Evolutionary conservation across 1,140 invertebrate species (phyloP).

Genomic region (Diploscapter pachys): DNA sequence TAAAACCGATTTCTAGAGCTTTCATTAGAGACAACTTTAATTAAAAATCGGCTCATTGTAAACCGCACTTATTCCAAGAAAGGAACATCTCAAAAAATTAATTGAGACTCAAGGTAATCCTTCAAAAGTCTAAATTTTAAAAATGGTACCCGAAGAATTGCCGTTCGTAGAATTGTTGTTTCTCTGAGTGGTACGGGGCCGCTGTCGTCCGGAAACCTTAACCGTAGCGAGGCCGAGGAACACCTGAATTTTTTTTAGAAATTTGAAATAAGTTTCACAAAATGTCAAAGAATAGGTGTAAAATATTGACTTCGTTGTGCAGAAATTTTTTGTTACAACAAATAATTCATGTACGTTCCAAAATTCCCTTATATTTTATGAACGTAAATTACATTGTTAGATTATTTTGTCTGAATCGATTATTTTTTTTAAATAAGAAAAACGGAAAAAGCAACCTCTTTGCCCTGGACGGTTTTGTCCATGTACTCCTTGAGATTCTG

Average conservation of each 20-base stretch:
- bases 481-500: constrained; percentile 94
- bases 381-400: no score
- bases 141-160: not conserved
- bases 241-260: not conserved
- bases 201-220: constrained; percentile 85
- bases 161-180: not conserved
- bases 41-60: no score
- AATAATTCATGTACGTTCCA: constrained; percentile 68
- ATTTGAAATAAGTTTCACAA: no score
- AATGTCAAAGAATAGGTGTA: no score
- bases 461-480: constrained; percentile 87
- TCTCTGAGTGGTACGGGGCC: constrained; percentile 75
- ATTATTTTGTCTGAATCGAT: no score
- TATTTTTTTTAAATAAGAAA: no score
- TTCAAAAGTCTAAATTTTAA: constrained; percentile 38
- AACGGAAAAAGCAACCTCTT: constrained; percentile 71
- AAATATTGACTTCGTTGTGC: constrained; percentile 84
- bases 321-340: constrained; percentile 75
- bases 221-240: constrained; percentile 91
- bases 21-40: no score
- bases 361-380: constrained; percentile 67
- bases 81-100: not conserved
- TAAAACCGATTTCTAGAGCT: no score
- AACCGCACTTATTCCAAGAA: no score
- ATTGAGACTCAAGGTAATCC: constrained; percentile 21